A percentile compares a stretch with the other conserved stretches of the same genome.
Conservation (phyloP, 2,888 invertebrate genomes). For the Volucella bombylans region DNA sequence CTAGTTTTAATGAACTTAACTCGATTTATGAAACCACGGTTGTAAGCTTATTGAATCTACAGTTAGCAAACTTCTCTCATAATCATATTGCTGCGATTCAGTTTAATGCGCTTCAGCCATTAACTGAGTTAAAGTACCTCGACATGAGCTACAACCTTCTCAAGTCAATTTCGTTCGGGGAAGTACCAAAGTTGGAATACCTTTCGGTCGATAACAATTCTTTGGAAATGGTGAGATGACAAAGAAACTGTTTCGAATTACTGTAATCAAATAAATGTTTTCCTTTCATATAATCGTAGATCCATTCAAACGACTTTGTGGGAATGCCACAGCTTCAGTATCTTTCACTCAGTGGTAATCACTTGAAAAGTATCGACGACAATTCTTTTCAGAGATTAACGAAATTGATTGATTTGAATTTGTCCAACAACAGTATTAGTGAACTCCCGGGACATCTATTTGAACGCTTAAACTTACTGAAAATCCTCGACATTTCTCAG, state of each 20-base stretch:
- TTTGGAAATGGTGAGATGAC: constrained; percentile 75
- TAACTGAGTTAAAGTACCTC: constrained; percentile 76
- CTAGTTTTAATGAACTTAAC: constrained; percentile 78
- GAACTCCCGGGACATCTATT: constrained; percentile 76
- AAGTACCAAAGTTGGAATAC: constrained; percentile 75
- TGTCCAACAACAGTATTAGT: constrained; percentile 78
- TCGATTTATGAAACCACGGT: constrained; percentile 75
- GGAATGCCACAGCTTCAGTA: constrained; percentile 75
- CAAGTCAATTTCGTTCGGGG: constrained; percentile 76
- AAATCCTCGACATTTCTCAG: constrained; percentile 77
- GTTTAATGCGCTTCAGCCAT: constrained; percentile 74
- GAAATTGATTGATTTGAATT: constrained; percentile 75
- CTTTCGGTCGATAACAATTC: constrained; percentile 78
- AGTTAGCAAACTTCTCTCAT: constrained; percentile 78
- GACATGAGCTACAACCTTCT: constrained; percentile 78
- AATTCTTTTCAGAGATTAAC: constrained; percentile 76
- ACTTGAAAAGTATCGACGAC: constrained; percentile 76
- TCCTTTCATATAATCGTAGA: constrained; percentile 68
- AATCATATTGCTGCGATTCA: constrained; percentile 76
- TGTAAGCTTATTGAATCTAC: constrained; percentile 75
- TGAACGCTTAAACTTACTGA: constrained; percentile 75
- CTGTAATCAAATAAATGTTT: neutral
- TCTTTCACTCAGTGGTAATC: constrained; percentile 76
- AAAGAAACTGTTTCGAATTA: neutral
- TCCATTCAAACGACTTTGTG: constrained; percentile 75